Evolutionary conservation across 2,797 vertebrate genomes (phyloP), one percentile per base, ranked within the genome.

Genomic region (Argya squamiceps): DNA sequence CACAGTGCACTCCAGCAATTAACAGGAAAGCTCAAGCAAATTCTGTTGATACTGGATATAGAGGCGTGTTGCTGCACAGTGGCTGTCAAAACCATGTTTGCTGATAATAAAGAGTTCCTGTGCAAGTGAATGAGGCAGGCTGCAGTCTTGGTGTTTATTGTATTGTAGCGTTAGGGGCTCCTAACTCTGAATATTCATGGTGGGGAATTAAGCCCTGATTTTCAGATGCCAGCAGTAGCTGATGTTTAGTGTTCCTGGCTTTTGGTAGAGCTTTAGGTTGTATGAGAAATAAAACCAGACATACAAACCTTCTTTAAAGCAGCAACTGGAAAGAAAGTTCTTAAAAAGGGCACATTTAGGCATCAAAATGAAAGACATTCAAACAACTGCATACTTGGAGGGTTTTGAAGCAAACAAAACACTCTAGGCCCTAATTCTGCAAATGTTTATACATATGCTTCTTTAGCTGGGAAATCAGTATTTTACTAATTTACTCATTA

Each of bases 1-100:
- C 89, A 90, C 4, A 2, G 32, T 70, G 82, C 69, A 36, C 73
- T 65, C 73, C 76, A 88, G 79, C 76, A 94, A 92, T 91, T 88
- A 86, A 63, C 73, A 79, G 16, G 34, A 58, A 88, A 93, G 71
- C 8, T 8, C 64, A 78, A 62, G 80, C 32, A 91, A 92, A 92
- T 92, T 95, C 93, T 88, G 87, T 67, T 88, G 67, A 89, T 97
- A 85, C 60, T 92, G 92, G 88, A 94, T 84, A 91, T 5, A 94
- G 80, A 53, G 83, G 53, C 55, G 32, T 4, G 76, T 43, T 78
- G 49, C 39, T 77, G 74, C 91, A 78, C 88, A 93, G 86, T 88
- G 74, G 71, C 49, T 92, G 89, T 89, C 60, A 95, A 88, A 97
- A 37, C 41, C 92, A 20, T 10, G 94, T 93, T 95, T 93, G 67